These are phyloP conservation scores for Sebastiscus albofasciatus DNA, from an alignment of 2,797 vertebrate genomes.

Conservation along the genomic window DNA sequence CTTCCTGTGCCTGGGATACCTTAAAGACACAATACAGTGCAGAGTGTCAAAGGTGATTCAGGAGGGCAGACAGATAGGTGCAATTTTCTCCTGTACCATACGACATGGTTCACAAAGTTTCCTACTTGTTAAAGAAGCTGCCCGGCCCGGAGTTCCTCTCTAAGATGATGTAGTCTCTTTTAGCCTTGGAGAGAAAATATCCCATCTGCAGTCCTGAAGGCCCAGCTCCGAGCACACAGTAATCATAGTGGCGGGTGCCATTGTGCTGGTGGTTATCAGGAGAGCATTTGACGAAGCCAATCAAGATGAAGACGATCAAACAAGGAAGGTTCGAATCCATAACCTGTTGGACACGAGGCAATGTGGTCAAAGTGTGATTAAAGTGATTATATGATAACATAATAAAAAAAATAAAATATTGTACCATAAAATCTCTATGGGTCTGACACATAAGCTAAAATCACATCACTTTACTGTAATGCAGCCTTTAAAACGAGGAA, in stretches of 20 bases:
- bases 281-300: slow-evolving; percentile 49
- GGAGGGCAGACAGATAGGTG: background rate
- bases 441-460: too few relatives aligned
- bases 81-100: background rate
- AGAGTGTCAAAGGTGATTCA: background rate
- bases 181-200: slow-evolving; percentile 87
- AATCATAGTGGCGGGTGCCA: slow-evolving; percentile 80
- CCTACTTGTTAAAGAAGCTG: slow-evolving; percentile 89
- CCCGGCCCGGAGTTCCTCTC: slow-evolving; percentile 89
- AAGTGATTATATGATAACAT: background rate
- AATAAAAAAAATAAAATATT: background rate
- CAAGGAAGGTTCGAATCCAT: slow-evolving; percentile 65
- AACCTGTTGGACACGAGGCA: slow-evolving; percentile 36
- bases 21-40: slow-evolving; percentile 42
- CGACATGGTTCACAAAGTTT: background rate
- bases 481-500: too few relatives aligned
- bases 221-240: slow-evolving; percentile 94
- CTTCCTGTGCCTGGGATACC: slow-evolving; percentile 94
- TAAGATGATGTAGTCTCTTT: slow-evolving; percentile 89
- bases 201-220: slow-evolving; percentile 94
- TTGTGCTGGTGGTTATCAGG: slow-evolving; percentile 36
- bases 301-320: slow-evolving; percentile 58
- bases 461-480: too few relatives aligned
- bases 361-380: background rate
- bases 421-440: background rate